Conservation (phyloP, 2,888 invertebrate species). For the Spisula solida region DNA sequence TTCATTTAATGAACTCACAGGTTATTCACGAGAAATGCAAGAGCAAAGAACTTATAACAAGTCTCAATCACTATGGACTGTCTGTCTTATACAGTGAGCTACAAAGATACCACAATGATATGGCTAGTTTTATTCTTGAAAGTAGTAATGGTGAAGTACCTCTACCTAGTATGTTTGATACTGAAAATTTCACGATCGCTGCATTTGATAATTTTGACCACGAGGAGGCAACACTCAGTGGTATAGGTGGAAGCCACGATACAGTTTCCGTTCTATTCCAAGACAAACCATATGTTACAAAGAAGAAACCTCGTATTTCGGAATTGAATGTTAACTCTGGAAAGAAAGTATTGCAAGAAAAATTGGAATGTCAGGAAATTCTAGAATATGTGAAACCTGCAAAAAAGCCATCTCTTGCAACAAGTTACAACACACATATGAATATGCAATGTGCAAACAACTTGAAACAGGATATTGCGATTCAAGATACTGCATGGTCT, state of each 20-base stretch:
- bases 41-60: no score
- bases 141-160: constrained; percentile 25
- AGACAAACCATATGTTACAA: not conserved
- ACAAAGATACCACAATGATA: constrained; percentile 33
- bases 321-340: not conserved
- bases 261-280: constrained; percentile 37
- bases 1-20: constrained; percentile 18
- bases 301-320: constrained; percentile 36
- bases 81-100: no score
- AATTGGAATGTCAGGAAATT: constrained; percentile 29
- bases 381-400: constrained; percentile 19
- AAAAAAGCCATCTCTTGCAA: not conserved
- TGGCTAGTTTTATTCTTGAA: constrained; percentile 21
- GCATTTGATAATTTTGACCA: constrained; percentile 51
- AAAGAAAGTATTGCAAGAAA: not conserved
- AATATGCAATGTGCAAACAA: no score
- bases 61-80: no score
- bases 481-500: constrained; percentile 33
- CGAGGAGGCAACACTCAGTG: constrained; percentile 40
- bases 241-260: constrained; percentile 44
- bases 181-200: constrained; percentile 42
- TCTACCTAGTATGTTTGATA: constrained; percentile 36
- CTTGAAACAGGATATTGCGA: no score
- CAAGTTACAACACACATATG: no score
- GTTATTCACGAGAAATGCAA: no score